Evolutionary conservation across 2,797 vertebrate genomes (phyloP).

Genomic region (Stomatorhinus walkeri): DNA sequence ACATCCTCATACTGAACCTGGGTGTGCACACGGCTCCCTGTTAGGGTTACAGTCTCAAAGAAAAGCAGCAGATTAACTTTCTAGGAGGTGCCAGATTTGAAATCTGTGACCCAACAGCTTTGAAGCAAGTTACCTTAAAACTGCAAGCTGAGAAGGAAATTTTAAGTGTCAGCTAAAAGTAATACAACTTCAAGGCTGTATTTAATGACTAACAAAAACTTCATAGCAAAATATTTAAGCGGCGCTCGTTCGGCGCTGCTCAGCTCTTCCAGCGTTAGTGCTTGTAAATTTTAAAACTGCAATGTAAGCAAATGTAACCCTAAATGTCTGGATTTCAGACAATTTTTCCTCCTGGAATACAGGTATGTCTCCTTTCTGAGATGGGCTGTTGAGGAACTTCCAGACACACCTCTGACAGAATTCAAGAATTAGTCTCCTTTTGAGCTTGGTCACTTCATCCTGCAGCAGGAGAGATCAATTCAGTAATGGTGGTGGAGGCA

Average conservation of each 20-base stretch:
- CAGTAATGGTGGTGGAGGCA: neutral
- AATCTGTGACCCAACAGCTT: neutral
- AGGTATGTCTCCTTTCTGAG: neutral
- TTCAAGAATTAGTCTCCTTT: conserved; percentile 57
- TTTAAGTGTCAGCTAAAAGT: neutral
- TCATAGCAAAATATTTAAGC: neutral
- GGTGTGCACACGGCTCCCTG: neutral
- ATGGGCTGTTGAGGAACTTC: neutral
- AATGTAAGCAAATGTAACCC: neutral
- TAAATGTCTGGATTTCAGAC: neutral
- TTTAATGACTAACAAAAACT: conserved; percentile 2
- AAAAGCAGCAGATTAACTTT: neutral
- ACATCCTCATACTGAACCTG: conserved; percentile 53
- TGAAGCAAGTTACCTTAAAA: neutral
- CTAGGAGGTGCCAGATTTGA: neutral
- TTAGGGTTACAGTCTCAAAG: neutral
- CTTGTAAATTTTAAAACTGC: neutral
- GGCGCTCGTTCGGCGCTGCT: neutral
- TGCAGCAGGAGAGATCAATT: conserved; percentile 33
- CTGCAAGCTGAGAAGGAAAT: neutral
- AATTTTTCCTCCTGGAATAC: neutral
- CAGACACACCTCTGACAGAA: conserved; percentile 60
- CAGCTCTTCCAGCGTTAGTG: neutral
- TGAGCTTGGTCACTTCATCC: conserved; percentile 60
- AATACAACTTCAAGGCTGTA: neutral